A percentile compares a stretch with the other conserved stretches of the same genome.
phyloP scores from a whole-genome alignment of 2,113 vertebrate species.

The Petrocephalus microphthalmus region DNA sequence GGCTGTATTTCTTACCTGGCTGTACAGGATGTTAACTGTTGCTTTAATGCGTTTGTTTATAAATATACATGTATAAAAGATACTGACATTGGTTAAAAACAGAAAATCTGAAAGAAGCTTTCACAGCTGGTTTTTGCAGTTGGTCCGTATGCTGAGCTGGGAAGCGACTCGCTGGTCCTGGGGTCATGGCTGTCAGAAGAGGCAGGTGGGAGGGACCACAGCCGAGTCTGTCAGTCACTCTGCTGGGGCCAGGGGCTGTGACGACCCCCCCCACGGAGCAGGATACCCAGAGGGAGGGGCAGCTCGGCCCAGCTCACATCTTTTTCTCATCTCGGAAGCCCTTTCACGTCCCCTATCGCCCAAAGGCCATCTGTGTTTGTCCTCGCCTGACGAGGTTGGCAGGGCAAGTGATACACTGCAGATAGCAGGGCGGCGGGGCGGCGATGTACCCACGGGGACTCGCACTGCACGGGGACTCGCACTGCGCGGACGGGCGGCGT shows the following conservation, averaged over 20 bases:
- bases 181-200: neutral
- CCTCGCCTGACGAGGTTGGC: neutral
- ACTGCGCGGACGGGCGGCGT: no score
- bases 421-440: neutral
- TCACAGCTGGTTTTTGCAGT: slow-evolving; percentile 24
- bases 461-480: no score
- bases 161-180: neutral
- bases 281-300: neutral
- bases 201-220: neutral
- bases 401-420: neutral
- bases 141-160: neutral
- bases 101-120: slow-evolving; percentile 43
- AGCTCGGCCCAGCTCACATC: neutral
- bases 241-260: neutral
- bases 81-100: slow-evolving; percentile 56
- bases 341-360: neutral
- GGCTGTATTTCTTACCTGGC: slow-evolving; percentile 51
- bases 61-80: slow-evolving; percentile 63
- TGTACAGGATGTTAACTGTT: slow-evolving; percentile 63
- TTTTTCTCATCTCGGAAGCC: neutral
- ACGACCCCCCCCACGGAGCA: neutral
- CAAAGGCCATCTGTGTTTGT: neutral
- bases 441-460: neutral
- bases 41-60: slow-evolving; percentile 61
- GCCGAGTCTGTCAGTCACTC: neutral